phyloP scores from a whole-genome alignment of 2,888 invertebrate species.

The Amphiduros pacificus region DNA sequence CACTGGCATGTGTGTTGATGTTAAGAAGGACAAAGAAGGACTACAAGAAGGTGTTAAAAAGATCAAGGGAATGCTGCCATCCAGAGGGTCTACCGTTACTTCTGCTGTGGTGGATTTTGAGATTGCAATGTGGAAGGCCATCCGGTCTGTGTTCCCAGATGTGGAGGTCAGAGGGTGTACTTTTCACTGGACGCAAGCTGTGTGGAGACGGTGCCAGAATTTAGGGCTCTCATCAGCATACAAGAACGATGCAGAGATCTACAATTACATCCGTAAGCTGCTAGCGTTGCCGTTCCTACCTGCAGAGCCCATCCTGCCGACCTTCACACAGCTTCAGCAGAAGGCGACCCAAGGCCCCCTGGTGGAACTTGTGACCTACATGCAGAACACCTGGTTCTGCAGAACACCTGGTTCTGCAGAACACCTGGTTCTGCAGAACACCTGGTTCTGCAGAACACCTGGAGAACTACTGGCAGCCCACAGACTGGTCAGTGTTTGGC shows the following conservation, averaged over 20 bases:
- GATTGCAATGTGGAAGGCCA: slow-evolving; percentile 13
- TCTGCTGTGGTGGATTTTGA: slow-evolving; percentile 4
- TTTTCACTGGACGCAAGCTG: slow-evolving; percentile 14
- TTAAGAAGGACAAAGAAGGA: slow-evolving; percentile 5
- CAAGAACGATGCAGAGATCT: neutral
- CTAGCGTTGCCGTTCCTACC: slow-evolving; percentile 12
- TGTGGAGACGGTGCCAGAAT: slow-evolving; percentile 2
- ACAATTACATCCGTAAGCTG: neutral
- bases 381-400: neutral
- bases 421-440: neutral
- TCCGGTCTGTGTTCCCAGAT: slow-evolving; percentile 5
- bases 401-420: neutral
- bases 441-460: neutral
- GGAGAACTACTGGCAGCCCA: neutral
- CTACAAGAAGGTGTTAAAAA: slow-evolving; percentile 21
- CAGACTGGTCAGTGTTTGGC: neutral
- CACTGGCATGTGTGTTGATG: slow-evolving; percentile 20
- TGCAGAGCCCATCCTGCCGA: neutral
- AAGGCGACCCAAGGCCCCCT: neutral
- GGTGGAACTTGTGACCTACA: neutral
- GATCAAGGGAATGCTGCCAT: too few species aligned
- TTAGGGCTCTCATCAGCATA: neutral
- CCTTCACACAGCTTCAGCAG: neutral
- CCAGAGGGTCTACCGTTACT: neutral
- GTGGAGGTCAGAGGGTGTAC: slow-evolving; percentile 2